Evolutionary conservation across 1,140 invertebrate species (phyloP), one percentile per base, ranked within the genome.

Genomic region (Centruroides vittatus): DNA sequence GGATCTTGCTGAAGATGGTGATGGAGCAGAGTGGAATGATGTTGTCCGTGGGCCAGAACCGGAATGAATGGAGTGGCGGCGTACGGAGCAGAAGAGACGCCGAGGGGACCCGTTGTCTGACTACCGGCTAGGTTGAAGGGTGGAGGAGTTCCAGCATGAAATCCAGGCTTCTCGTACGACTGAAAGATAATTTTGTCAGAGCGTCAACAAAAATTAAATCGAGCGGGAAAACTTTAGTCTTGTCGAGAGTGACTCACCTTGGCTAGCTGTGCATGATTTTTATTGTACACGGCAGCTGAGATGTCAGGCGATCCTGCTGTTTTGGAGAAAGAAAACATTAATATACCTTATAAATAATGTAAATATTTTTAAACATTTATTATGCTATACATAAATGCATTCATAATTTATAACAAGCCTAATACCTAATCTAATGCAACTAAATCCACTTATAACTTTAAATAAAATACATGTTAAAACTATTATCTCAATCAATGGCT

Each of bases 161-260:
- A 88, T 69, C 82, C 84, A 72, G 86, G 84, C 75, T 89, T 89
- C 63, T 89, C 86, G 72, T 88, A 89, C 4, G 85, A 86, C 86
- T 89, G 61, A 56, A 69, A 67, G 23, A 23, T 23, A 23, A 23
- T 23, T 23, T 23, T 23, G 23, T 23, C 23, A 23, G 23, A 23
- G 2, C 23, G 2, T 23, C 23, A 23, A 23, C 23, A 23, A 23
- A 23, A 23, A 23, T 23, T 23, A 23, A 23, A 23, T 2, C 23
- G 23, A 23, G 23, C 23, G 2, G 23, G 23, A 23, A 23, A 23
- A 23, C 23, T 23, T 23, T 2, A n/a, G 23, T 23, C 23, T 0
- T 23, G 23, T 23, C 2, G 23, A 23, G 67, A 58, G 56, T 41
- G 35, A 76, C 84, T 84, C 69, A 88, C 84, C 78, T 86, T 86